Base-by-base conservation (phyloP, 92 coral and sea anemone genomes). In the Actinostola sp. region DNA sequence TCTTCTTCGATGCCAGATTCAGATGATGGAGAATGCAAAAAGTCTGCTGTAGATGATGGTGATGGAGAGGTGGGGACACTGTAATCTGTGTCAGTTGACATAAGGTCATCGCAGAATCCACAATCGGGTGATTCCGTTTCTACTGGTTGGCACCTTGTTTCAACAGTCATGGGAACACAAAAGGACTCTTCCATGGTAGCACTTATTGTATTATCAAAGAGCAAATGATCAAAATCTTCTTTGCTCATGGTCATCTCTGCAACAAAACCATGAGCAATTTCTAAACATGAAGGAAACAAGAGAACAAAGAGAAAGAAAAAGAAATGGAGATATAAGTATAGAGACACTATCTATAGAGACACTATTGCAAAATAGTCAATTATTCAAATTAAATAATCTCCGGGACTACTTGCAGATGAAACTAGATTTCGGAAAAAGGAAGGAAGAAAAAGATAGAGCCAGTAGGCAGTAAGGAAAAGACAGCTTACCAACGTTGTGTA, bases 1-100 rank as follows among this genome's bases (percentile, higher is more conserved):
- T 85, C 72, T 33, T 77, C 90, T 70, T 87, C 97, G 72, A 86
- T 86, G 45, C 97, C 97, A 24, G 90, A 83, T 57, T 90, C 97
- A 36, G 92, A 86, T 25, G 91, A 90, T 8, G 92, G 89, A 0
- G 96, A 90, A 45, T 69, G 46, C 16, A 74, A 73, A 2, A 81
- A 66, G 63, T 13, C 26, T 27, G 33, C 26, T 27, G 33, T 71
- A 20, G 89, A 91, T 30, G 96, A 89, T 43, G 87, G 85, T 24
- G 92, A 83, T 48, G 96, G 92, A 24, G 96, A 70, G 46, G 88
- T 63, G 13, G 91, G 77, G 14, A 79, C 56, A 44, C 96, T 90
- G 29, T 74, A 28, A 14, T 87, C 97, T 21, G 97, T 79, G 29
- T 80, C 88, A 61, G 60, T 41, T 8, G 89, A 76, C 27, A 75